Evolutionary conservation across 35 echinoderm and acorn worm genomes (phyloP), one percentile per base, ranked within the genome.

Genomic region (Nesometra sesokonis): DNA sequence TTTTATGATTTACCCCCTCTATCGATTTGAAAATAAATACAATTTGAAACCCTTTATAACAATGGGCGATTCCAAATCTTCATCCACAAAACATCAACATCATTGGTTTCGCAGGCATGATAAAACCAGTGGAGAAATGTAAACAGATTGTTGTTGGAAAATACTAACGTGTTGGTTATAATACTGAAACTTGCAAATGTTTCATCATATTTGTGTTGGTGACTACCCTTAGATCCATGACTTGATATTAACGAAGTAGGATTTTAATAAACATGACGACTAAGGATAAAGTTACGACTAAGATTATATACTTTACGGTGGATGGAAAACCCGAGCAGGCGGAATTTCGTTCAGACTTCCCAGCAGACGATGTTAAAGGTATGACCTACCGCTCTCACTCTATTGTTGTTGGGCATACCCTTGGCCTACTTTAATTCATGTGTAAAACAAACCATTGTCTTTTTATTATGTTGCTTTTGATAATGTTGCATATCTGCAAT

Each of bases 281-380:
- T 52, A 82, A 92, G 37, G 39, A 94, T 98, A 92, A n/a, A n/a
- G n/a, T n/a, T n/a, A 85, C 95, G 46, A 98, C 86, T 78, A 98
- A 99, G 84, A 93, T 99, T 81, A 99, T 99, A 35, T 99, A 99
- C 78, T 99, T 99, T 77, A 85, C 77, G 43, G 89, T 99, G 17
- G 96, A 84, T 32, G 96, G 90, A 77, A 88, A 88, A 80, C 87
- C 85, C 35, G 96, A 99, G 38, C 96, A 99, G 88, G 96, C 96
- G 46, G 96, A 99, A 43, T 99, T 99, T 82, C 90, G 90, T 19
- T 87, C 87, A 0, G 96, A 99, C 82, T 99, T 99, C 79, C 93
- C 96, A 23, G 85, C 92, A 21, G 96, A 99, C 32, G 96, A 99
- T 91, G 90, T 99, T 4, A 99, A 99, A 92, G 96, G 96, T 99